These are phyloP conservation scores for Mya arenaria DNA, from an alignment of 1,140 invertebrate species.

Conservation along the genomic window DNA sequence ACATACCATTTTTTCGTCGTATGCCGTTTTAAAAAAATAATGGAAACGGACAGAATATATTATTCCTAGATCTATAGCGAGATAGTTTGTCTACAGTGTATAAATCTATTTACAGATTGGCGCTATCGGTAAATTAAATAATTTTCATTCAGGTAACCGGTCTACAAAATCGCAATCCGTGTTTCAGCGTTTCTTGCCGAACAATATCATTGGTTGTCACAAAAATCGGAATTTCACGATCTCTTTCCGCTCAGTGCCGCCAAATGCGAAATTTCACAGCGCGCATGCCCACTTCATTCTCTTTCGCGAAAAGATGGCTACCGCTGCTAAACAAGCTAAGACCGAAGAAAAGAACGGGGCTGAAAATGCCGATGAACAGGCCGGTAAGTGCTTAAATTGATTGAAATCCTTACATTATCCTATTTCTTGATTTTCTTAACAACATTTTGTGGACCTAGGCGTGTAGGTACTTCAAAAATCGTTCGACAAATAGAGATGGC, in stretches of 20 bases:
- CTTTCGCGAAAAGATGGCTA: slow-evolving; percentile 61
- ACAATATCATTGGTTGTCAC: no score
- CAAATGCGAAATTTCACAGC: background rate
- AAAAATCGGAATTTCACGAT: background rate
- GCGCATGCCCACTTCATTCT: slow-evolving; percentile 48
- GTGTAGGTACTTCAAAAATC: background rate
- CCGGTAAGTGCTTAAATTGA: slow-evolving; percentile 18
- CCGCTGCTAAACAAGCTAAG: slow-evolving; percentile 52
- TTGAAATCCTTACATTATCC: slow-evolving; percentile 24
- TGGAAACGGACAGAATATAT: no score
- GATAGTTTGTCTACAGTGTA: no score
- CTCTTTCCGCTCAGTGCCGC: background rate
- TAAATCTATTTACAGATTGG: no score
- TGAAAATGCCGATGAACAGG: slow-evolving; percentile 55
- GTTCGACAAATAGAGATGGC: background rate
- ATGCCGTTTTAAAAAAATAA: no score
- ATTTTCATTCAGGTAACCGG: no score
- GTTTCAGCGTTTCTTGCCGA: no score
- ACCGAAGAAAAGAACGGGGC: slow-evolving; percentile 48
- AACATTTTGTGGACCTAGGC: background rate
- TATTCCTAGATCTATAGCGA: no score
- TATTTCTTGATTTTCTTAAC: background rate
- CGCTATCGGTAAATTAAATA: no score
- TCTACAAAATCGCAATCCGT: no score
- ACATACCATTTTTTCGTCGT: no score